A percentile compares a stretch with the other conserved stretches of the same genome.
phyloP scores from a whole-genome alignment of 2,888 invertebrate species.

The Sepioteuthis lessoniana region DNA sequence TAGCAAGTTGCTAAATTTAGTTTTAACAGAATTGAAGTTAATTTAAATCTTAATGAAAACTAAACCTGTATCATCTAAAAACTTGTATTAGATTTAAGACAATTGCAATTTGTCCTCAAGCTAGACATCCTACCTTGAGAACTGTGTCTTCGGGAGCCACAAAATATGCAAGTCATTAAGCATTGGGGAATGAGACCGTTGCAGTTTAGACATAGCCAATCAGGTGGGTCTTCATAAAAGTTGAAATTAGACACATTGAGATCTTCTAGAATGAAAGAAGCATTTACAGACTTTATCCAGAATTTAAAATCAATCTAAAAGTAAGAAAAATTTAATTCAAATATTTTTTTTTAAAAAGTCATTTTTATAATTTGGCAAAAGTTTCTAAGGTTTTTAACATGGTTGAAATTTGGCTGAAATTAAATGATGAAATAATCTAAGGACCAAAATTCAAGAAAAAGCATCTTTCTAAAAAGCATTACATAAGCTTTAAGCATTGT shows the following conservation, averaged over 20 bases:
- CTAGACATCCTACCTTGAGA: background rate
- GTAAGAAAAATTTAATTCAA: background rate
- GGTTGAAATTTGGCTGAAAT: too few species aligned
- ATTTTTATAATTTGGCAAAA: too few species aligned
- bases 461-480: too few species aligned
- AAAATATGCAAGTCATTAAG: background rate
- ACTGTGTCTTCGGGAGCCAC: constrained; percentile 16
- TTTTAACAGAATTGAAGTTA: background rate
- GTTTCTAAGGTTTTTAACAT: too few species aligned
- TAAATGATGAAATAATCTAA: too few species aligned
- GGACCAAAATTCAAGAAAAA: too few species aligned
- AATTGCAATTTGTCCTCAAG: background rate
- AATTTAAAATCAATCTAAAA: background rate
- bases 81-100: background rate
- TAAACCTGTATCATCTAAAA: background rate
- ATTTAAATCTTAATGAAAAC: background rate
- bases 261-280: background rate
- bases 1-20: background rate
- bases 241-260: constrained; percentile 7
- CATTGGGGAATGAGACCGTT: background rate
- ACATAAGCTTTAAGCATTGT: too few species aligned
- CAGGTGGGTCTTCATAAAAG: background rate
- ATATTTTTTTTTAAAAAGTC: background rate
- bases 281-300: background rate
- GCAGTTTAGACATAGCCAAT: background rate